phyloP scores from a whole-genome alignment of 2,113 vertebrate genomes.

The Nettapus auritus region DNA sequence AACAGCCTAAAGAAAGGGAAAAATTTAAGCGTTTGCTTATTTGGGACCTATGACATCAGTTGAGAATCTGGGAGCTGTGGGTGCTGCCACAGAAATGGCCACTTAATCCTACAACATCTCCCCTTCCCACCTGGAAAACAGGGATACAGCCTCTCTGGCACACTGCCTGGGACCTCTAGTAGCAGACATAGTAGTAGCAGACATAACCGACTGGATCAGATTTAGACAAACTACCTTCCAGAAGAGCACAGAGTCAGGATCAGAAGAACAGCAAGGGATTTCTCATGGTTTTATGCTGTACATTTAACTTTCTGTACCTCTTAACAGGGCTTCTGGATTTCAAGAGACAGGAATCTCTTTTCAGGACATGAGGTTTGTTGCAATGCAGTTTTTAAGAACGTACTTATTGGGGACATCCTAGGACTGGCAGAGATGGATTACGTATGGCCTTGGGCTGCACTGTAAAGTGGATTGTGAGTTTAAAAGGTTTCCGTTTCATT shows the following conservation, averaged over 20 bases:
- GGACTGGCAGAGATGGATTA: background rate
- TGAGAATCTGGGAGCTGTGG: background rate
- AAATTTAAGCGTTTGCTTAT: background rate
- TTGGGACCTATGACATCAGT: background rate
- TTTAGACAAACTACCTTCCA: background rate
- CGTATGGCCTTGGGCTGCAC: background rate
- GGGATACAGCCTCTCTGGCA: background rate
- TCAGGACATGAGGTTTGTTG: background rate
- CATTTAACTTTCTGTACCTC: background rate
- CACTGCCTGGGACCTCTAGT: background rate
- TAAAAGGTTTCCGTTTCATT: background rate
- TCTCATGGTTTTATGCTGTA: background rate
- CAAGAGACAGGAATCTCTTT: background rate
- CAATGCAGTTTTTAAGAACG: background rate
- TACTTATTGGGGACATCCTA: background rate
- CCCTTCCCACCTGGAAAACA: background rate
- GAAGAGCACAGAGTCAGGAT: background rate
- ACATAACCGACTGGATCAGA: background rate
- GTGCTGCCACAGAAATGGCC: background rate
- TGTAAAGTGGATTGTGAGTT: conserved; percentile 21
- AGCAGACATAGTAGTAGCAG: background rate
- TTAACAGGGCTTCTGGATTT: background rate
- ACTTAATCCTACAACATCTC: rapidly evolving
- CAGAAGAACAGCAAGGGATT: background rate
- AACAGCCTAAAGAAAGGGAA: background rate